phyloP scores from a whole-genome alignment of 2,888 invertebrate species.

The Plutella xylostella region DNA sequence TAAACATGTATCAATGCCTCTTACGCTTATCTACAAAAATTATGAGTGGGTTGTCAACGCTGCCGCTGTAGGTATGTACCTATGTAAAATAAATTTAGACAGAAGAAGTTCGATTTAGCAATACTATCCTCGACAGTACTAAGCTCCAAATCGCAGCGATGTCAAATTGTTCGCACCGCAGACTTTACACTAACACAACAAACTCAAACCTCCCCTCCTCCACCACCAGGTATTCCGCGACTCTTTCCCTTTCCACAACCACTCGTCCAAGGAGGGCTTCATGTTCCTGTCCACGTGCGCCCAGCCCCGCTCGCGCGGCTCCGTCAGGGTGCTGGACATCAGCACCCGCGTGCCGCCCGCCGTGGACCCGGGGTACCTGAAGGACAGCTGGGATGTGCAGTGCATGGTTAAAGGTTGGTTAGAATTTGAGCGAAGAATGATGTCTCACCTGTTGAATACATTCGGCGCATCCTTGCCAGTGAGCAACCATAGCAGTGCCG shows the following conservation, averaged over 20 bases:
- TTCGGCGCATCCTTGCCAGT: too few species aligned
- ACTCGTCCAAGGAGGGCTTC: conserved; percentile 75
- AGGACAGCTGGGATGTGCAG: conserved; percentile 68
- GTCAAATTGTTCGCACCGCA: too few species aligned
- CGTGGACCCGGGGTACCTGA: conserved; percentile 82
- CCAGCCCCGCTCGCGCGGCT: conserved; percentile 79
- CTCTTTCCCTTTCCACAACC: conserved; percentile 75
- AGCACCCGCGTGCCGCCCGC: conserved; percentile 72
- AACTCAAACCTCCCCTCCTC: neutral
- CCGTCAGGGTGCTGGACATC: conserved; percentile 65
- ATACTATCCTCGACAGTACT: too few species aligned
- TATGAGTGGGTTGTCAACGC: too few species aligned
- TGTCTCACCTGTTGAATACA: too few species aligned
- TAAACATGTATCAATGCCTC: too few species aligned
- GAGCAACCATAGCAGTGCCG: too few species aligned
- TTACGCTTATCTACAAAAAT: too few species aligned
- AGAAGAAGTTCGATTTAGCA: too few species aligned
- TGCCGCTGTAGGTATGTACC: too few species aligned
- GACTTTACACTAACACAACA: neutral
- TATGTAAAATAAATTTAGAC: too few species aligned
- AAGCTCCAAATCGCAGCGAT: too few species aligned
- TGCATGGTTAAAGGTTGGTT: conserved; percentile 72
- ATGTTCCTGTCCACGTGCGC: conserved; percentile 74
- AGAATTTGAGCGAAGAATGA: neutral
- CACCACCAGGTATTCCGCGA: conserved; percentile 69